Conservation (phyloP, 2,888 invertebrate species). For the Caenorhabditis uteleia region DNA sequence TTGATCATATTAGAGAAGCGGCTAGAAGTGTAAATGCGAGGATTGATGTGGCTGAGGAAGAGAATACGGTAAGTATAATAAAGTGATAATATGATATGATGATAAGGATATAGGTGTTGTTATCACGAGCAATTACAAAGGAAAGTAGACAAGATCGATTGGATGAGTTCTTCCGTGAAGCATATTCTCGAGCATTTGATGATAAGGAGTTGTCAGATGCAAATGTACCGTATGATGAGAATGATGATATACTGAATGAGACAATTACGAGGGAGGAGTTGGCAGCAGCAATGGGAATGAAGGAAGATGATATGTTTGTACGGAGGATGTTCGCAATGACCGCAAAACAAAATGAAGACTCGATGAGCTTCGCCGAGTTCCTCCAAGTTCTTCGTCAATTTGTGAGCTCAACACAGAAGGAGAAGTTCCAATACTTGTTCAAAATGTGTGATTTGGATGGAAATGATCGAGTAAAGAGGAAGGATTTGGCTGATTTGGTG, state of each 20-base stretch:
- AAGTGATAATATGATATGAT: neutral
- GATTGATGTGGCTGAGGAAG: constrained; percentile 24
- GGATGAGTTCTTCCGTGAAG: constrained; percentile 85
- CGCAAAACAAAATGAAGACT: constrained; percentile 78
- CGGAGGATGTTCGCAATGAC: constrained; percentile 97
- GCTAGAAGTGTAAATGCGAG: constrained; percentile 19
- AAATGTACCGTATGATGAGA: constrained; percentile 19
- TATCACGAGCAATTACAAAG: constrained; percentile 29
- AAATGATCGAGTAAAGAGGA: constrained; percentile 91
- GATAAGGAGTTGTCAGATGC: constrained; percentile 53
- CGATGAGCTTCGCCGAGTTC: constrained; percentile 90
- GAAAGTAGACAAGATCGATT: constrained; percentile 84
- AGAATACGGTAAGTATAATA: constrained; percentile 11
- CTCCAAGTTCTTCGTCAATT: constrained; percentile 78
- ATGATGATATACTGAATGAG: constrained; percentile 59
- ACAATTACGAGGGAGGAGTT: constrained; percentile 78
- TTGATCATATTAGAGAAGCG: constrained; percentile 15
- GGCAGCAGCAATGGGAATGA: constrained; percentile 93
- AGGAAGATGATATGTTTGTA: constrained; percentile 89
- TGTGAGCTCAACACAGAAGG: constrained; percentile 40
- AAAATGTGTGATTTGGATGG: constrained; percentile 96
- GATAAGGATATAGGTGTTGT: neutral
- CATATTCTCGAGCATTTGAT: constrained; percentile 48
- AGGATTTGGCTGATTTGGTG: constrained; percentile 89
- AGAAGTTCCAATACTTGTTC: constrained; percentile 82